These are phyloP conservation scores for Steinernema khuongi DNA, from an alignment of 1,140 invertebrate species.

Conservation along the genomic window DNA sequence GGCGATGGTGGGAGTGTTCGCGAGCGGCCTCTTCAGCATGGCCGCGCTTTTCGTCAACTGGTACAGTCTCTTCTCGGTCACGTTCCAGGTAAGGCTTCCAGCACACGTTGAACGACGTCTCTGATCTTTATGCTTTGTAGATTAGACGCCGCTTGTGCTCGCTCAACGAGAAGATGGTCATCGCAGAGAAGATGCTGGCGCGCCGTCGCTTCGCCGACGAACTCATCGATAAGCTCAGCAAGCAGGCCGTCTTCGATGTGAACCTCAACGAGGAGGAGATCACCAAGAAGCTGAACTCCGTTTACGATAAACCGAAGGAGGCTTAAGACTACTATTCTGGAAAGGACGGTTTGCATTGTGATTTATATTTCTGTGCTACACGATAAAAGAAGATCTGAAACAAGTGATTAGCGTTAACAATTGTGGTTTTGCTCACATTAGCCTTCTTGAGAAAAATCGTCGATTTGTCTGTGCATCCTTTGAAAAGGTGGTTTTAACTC, in stretches of 20 bases:
- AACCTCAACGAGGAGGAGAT: not conserved
- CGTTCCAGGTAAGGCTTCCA: not conserved
- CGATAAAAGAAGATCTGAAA: no score
- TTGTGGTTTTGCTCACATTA: no score
- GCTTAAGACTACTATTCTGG: no score
- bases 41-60: not conserved
- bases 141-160: conserved; percentile 8
- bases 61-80: not conserved
- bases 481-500: no score
- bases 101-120: not conserved
- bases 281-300: conserved; percentile 4
- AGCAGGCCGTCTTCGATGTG: not conserved
- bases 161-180: not conserved
- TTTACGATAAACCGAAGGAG: no score
- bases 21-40: not conserved
- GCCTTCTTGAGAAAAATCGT: no score
- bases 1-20: no score
- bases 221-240: not conserved
- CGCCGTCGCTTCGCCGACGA: not conserved
- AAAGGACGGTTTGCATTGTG: no score
- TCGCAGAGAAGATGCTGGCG: conserved; percentile 5
- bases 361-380: no score
- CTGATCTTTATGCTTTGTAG: not conserved
- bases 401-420: no score
- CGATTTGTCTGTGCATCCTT: no score